phyloP scores from a whole-genome alignment of 2,797 vertebrate genomes.

The Spea hammondii region DNA sequence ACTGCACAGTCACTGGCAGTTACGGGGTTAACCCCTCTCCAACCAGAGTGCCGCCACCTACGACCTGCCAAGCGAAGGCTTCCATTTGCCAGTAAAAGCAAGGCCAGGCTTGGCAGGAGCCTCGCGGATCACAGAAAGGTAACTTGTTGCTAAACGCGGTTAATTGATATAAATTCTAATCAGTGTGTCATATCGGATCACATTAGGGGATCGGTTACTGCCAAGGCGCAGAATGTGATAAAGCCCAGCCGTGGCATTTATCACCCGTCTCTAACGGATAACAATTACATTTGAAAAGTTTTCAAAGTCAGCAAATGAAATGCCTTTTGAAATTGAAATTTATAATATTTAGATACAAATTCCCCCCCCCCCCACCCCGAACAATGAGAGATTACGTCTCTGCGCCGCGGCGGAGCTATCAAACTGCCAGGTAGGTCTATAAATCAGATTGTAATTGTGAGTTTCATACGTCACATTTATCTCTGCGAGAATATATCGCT shows the following conservation, averaged over 20 bases:
- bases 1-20: no score
- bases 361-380: background rate
- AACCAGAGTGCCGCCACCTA: background rate
- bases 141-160: constrained; percentile 14
- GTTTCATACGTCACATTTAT: constrained; percentile 29
- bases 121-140: background rate
- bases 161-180: constrained; percentile 19
- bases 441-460: constrained; percentile 31
- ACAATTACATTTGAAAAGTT: background rate
- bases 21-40: no score
- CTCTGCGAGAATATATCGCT: constrained; percentile 1
- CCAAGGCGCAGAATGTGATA: background rate
- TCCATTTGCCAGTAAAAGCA: background rate
- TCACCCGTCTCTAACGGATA: constrained; percentile 9
- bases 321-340: constrained; percentile 19
- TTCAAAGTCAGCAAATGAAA: constrained; percentile 18
- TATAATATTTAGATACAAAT: constrained; percentile 29
- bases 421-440: constrained; percentile 21
- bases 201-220: constrained; percentile 5
- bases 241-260: constrained; percentile 2
- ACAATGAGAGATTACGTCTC: constrained; percentile 12
- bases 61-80: background rate
- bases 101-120: background rate
- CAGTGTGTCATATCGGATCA: constrained; percentile 11
- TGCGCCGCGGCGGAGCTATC: constrained; percentile 14